These are phyloP conservation scores for Pterocles orientalis DNA, from an alignment of 2,113 vertebrate genomes.

Conservation along the genomic window DNA sequence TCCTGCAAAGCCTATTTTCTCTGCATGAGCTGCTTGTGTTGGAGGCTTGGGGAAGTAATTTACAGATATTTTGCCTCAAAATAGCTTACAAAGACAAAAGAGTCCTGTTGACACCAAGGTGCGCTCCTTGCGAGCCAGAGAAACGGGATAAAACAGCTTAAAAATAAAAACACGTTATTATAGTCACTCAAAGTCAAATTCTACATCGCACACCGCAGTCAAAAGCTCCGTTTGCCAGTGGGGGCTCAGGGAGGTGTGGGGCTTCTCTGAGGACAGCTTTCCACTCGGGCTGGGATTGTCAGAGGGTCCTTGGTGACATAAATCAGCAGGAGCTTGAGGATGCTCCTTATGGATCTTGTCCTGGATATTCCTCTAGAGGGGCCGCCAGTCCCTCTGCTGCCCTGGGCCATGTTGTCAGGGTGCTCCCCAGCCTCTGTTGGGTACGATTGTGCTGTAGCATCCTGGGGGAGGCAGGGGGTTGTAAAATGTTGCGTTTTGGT, in stretches of 20 bases:
- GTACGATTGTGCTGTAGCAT: neutral
- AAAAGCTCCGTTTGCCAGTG: neutral
- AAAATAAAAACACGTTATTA: slow-evolving; percentile 72
- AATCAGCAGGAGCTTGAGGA: neutral
- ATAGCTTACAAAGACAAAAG: slow-evolving; percentile 83
- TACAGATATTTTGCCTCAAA: slow-evolving; percentile 80
- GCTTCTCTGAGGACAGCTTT: neutral
- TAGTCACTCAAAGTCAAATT: slow-evolving; percentile 63
- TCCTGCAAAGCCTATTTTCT: slow-evolving; percentile 83
- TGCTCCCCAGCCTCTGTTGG: rapidly evolving
- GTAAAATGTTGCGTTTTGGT: neutral
- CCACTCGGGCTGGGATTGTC: neutral
- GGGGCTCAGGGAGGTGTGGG: neutral
- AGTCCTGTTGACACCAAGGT: slow-evolving; percentile 76
- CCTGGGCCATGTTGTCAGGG: neutral
- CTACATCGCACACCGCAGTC: slow-evolving; percentile 12
- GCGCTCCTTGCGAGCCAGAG: slow-evolving; percentile 56
- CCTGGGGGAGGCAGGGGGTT: neutral
- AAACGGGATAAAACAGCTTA: slow-evolving; percentile 72
- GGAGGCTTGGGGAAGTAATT: slow-evolving; percentile 81
- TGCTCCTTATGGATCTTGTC: neutral
- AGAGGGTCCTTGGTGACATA: neutral
- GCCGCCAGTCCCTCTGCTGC: neutral
- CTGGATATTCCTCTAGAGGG: rapidly evolving
- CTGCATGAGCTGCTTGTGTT: slow-evolving; percentile 78